Base-by-base conservation (phyloP, 2,888 invertebrate genomes). In the Leucania comma region DNA sequence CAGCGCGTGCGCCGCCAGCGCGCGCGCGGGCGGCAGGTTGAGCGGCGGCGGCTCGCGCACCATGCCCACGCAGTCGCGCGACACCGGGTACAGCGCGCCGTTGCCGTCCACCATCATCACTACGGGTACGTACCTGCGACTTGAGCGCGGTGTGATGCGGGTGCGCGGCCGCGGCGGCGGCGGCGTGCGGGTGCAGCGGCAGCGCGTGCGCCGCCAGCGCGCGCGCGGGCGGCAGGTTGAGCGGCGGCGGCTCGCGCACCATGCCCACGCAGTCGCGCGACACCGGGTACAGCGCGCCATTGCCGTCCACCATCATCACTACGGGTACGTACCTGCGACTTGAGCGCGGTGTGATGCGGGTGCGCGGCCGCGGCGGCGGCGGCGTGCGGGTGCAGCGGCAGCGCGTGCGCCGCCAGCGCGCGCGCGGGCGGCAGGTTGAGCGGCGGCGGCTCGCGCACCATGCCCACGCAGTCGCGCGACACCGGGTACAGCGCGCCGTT, bases 401-500 rank as follows among this genome's bases (percentile, higher is more conserved):
- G 96, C 62, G 98, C 98, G 73, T 98, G 98, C 83, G 98, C 97
- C 3, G 98, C 97, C 51, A 98, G 95, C 63, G 98, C 98, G 79
- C 97, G 97, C 61, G 99, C 97, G 3, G 99, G 99, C 48, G 98
- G 98, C 88, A 99, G 96, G 95, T 99, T 98, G 58, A 99, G 96
- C 96, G 98, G 98, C 86, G 98, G 97, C 4, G 99, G 99, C 95
- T 99, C 99, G 78, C 98, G 97, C 84, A 99, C 98, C 59, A 98
- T 98, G 82, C 99, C 99, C 56, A 98, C 97, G 90, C 99, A 99
- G 95, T 99, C 99, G 91, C 99, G 99, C 22, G 98, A 98, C 83
- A 99, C 96, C 0, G 99, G 99, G 95, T 99, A 99, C 78, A 99
- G 97, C 4, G 99, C 98, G 68, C 98, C 98, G 92, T 99, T 99